Evolutionary conservation across 1,140 invertebrate species (phyloP).

Genomic region (Mercenaria mercenaria): DNA sequence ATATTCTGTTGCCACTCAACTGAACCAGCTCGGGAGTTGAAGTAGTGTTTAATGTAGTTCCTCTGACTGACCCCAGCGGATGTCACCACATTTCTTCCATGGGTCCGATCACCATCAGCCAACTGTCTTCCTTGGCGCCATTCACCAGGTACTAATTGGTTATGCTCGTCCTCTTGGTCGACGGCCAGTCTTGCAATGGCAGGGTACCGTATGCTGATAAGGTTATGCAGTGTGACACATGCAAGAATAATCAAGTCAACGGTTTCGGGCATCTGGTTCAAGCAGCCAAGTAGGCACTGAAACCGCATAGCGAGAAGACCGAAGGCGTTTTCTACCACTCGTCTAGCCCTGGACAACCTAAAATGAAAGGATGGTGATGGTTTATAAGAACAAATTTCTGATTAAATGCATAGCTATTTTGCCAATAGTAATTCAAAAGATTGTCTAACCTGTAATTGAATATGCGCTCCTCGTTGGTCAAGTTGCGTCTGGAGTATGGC

Average conservation of each 20-base stretch:
- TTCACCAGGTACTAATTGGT: slow-evolving; percentile 26
- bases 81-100: slow-evolving; percentile 41
- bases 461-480: slow-evolving; percentile 75
- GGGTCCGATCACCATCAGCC: neutral
- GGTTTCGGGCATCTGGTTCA: slow-evolving; percentile 24
- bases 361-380: no score
- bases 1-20: slow-evolving; percentile 50
- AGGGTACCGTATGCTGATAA: slow-evolving; percentile 14
- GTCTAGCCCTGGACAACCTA: slow-evolving; percentile 76
- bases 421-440: slow-evolving; percentile 5
- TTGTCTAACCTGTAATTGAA: slow-evolving; percentile 86
- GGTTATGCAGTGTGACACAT: slow-evolving; percentile 35
- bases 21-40: slow-evolving; percentile 48
- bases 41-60: slow-evolving; percentile 36
- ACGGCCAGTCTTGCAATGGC: slow-evolving; percentile 17
- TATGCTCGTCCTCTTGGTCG: slow-evolving; percentile 31
- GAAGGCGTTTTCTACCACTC: slow-evolving; percentile 83
- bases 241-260: slow-evolving; percentile 16
- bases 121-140: slow-evolving; percentile 17
- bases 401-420: no score
- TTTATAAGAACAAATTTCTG: no score
- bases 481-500: slow-evolving; percentile 78
- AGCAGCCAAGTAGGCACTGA: slow-evolving; percentile 36
- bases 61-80: slow-evolving; percentile 32
- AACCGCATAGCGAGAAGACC: slow-evolving; percentile 63